Conservation (phyloP, 2,113 vertebrate species). For the Corythornis madagascariensis region DNA sequence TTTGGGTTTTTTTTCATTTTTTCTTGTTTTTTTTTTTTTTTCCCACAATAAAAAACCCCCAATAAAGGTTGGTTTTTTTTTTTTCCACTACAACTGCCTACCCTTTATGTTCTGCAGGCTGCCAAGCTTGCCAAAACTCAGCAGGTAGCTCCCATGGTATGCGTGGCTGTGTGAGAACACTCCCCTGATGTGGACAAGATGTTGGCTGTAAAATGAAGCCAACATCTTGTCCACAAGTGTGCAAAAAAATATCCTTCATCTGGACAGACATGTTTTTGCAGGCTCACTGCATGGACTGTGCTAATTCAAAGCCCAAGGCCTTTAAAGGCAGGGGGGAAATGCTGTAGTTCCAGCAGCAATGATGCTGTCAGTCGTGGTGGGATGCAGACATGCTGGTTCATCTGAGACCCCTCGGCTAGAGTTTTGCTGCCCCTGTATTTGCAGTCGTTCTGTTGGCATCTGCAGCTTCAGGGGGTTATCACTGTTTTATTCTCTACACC, state of each 20-base stretch:
- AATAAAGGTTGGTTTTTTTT: conserved; percentile 59
- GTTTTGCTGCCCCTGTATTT: conserved; percentile 40
- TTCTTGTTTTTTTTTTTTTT: conserved; percentile 17
- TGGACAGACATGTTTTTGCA: conserved; percentile 44
- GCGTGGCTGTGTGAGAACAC: conserved; percentile 79
- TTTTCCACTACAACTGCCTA: conserved; percentile 77
- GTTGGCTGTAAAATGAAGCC: conserved; percentile 80
- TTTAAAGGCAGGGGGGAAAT: conserved; percentile 35
- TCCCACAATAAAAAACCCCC: conserved; percentile 74
- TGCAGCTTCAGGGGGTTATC: conserved; percentile 3
- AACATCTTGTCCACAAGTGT: conserved; percentile 83
- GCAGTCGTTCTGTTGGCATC: conserved; percentile 21
- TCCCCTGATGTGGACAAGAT: conserved; percentile 84
- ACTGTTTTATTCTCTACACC: neutral
- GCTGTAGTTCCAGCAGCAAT: neutral
- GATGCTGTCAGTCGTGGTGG: conserved; percentile 17
- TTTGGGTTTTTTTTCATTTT: conserved; percentile 9
- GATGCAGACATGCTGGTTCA: conserved; percentile 31
- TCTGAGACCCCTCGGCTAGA: conserved; percentile 6
- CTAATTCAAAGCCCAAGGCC: conserved; percentile 53
- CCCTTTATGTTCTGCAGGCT: conserved; percentile 77
- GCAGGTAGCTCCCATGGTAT: conserved; percentile 82
- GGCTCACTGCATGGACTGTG: conserved; percentile 36
- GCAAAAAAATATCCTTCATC: conserved; percentile 67
- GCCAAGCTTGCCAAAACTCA: conserved; percentile 81